Percentiles rank a stretch among this genome's conserved stretches.
Conservation (phyloP, 2,888 invertebrate species). For the Ectemnius lituratus region DNA sequence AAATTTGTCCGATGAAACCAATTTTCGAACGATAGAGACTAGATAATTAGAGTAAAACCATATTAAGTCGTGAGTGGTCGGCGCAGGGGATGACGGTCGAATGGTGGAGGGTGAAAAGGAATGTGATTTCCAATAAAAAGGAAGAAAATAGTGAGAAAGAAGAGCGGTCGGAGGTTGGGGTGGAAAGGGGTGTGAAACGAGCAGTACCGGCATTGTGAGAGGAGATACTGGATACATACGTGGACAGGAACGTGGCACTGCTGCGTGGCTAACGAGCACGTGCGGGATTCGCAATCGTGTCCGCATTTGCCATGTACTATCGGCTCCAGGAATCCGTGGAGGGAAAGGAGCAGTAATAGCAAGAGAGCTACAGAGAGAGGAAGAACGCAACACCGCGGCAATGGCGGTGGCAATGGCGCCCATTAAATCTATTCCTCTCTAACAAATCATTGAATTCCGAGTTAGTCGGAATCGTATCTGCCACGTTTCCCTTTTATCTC, state of each 20-base stretch:
- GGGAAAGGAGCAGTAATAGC: slow-evolving; percentile 23
- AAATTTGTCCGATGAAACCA: no score
- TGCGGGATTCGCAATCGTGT: slow-evolving; percentile 54
- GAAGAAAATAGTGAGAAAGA: not conserved
- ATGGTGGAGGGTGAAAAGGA: no score
- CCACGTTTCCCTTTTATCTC: slow-evolving; percentile 32
- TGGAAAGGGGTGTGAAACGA: slow-evolving; percentile 6
- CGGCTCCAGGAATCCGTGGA: slow-evolving; percentile 33
- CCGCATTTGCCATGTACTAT: slow-evolving; percentile 48
- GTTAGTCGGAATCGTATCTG: slow-evolving; percentile 31
- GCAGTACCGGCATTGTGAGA: not conserved
- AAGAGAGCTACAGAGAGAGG: slow-evolving; percentile 9
- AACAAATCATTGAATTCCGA: slow-evolving; percentile 48
- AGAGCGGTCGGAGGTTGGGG: not conserved
- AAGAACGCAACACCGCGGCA: not conserved
- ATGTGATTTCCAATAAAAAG: no score
- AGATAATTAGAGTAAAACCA: no score
- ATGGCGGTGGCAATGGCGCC: not conserved
- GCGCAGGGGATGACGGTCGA: no score
- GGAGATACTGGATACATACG: not conserved
- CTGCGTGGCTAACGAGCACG: slow-evolving; percentile 46
- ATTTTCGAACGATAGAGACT: no score
- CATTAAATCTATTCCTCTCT: no score
- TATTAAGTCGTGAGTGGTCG: no score
- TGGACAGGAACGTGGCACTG: not conserved